Base-by-base conservation (phyloP, 2,797 vertebrate species). In the Hemitrygon akajei region DNA sequence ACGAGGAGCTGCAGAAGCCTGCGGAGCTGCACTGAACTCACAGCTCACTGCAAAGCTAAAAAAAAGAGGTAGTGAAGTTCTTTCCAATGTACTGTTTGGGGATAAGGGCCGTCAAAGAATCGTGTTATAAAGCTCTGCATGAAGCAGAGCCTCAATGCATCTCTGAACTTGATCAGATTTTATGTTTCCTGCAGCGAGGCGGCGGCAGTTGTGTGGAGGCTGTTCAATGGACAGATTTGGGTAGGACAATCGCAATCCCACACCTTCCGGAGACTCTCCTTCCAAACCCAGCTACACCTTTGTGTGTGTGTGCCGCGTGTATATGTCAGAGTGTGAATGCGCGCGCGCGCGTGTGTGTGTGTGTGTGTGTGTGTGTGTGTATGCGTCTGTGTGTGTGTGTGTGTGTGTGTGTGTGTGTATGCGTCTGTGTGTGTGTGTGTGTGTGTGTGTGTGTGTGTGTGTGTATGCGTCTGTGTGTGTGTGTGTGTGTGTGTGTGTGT, bases 141-240 rank as follows among this genome's bases (percentile, higher is more conserved):
- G 97, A 98, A 98, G 97, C 95, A 66, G 94, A 95, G 97, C 97
- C 97, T 98, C 97, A 97, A 94, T 96, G 97, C 96, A 97, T 96
- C 98, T 98, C 97, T 98, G 98, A 99, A 98, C 98, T 98, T 98
- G 98, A 98, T 98, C 98, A 98, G 98, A 98, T 98, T 98, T 96
- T 97, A 95, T 96, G 97, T 97, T 98, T 98, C 98, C 98, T 98
- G 98, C 97, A 97, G 98, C 96, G 98, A 98, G 97, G 97, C 97
- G 97, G 97, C 96, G 97, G 97, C 96, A 96, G 96, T 96, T 95
- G 96, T 97, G 95, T 96, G 96, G 97, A 98, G 96, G 96, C 96
- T 96, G 95, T 96, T 98, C 97, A 97, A 98, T 98, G 96, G 96
- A 95, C 95, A 96, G 96, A 96, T 95, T 97, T 94, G 95, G 96